A percentile compares a stretch with the other conserved stretches of the same genome.
Conservation (phyloP, 2,113 vertebrate species). For the Lamprotornis superbus region DNA sequence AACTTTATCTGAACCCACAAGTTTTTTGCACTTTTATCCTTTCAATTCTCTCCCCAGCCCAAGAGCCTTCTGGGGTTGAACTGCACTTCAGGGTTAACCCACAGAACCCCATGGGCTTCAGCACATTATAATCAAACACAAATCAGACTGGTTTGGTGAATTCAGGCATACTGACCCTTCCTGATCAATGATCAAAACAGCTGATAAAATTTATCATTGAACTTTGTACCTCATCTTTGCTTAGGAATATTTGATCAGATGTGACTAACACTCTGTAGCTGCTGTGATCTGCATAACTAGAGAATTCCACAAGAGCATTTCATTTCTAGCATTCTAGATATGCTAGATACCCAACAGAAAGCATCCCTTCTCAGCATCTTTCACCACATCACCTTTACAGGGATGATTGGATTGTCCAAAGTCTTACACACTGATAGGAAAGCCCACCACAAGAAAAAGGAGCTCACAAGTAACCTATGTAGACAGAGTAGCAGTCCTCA, state of each 20-base stretch:
- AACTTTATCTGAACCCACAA: rapidly evolving
- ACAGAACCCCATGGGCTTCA: not conserved
- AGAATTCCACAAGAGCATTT: not conserved
- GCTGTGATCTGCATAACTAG: not conserved
- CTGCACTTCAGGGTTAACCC: not conserved
- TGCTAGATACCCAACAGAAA: not conserved
- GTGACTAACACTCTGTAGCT: not conserved
- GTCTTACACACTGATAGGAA: not conserved
- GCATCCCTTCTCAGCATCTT: not conserved
- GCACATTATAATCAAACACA: not conserved
- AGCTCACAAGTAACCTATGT: not conserved
- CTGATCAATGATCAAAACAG: not conserved
- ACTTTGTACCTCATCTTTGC: not conserved
- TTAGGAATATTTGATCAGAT: not conserved
- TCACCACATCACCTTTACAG: not conserved
- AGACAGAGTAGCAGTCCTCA: not conserved
- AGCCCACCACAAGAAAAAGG: not conserved
- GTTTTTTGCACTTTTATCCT: not conserved
- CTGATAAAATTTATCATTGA: not conserved
- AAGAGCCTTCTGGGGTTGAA: not conserved
- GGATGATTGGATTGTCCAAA: not conserved
- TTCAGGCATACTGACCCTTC: not conserved
- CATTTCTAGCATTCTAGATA: not conserved
- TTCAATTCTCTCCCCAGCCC: not conserved
- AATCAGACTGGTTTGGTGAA: not conserved